Conservation (phyloP, 2,888 invertebrate species). For the Lithophane leautieri region DNA sequence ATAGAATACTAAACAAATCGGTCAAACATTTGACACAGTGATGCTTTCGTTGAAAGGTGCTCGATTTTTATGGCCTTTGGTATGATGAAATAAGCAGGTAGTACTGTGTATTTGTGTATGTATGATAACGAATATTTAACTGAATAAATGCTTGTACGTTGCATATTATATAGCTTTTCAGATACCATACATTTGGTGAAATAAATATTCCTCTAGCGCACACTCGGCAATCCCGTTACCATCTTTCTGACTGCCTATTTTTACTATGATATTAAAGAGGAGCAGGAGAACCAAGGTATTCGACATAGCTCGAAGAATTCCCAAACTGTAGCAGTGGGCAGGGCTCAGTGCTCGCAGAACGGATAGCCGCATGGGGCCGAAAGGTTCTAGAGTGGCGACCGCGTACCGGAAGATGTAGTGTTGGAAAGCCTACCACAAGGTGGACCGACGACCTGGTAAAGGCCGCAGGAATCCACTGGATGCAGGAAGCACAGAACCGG, state of each 20-base stretch:
- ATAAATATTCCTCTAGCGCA: neutral
- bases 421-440: too few species aligned
- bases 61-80: neutral
- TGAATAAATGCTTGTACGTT: too few species aligned
- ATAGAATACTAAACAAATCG: slow-evolving; percentile 15
- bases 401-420: too few species aligned
- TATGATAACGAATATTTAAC: neutral
- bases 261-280: neutral
- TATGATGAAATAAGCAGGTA: neutral
- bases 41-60: neutral
- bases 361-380: too few species aligned
- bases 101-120: neutral
- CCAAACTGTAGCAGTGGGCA: too few species aligned
- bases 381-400: too few species aligned
- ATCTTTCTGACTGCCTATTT: neutral
- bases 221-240: neutral
- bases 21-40: slow-evolving; percentile 14
- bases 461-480: too few species aligned
- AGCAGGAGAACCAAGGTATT: too few species aligned
- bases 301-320: too few species aligned
- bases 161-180: neutral
- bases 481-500: too few species aligned
- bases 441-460: too few species aligned
- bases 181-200: neutral
- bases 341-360: too few species aligned